Evolutionary conservation across 2,888 invertebrate genomes (phyloP), one percentile per base, ranked within the genome.

Genomic region (Eupeodes latifasciatus): DNA sequence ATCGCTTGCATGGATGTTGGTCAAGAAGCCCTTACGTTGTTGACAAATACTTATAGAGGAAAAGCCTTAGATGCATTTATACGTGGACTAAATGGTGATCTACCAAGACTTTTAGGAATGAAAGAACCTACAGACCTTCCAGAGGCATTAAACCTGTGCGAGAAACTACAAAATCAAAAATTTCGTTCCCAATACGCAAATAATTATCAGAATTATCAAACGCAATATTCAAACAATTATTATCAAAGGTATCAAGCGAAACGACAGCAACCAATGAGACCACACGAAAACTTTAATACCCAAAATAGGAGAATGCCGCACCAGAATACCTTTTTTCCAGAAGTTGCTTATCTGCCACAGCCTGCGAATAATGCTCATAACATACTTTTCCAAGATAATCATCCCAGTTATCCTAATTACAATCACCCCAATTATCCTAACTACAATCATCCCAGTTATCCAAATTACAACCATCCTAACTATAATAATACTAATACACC

Each of bases 41-140:
- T 61, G 34, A 61, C 59, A 36, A 34, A 36, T 36, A 61, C 59
- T 6, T 61, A 61, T 61, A 59, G 72, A 72, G 19, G 44, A 44
- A 44, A 53, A 53, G 34, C 59, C 12, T 36, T 61, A 5, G 36
- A 61, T 9, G 36, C 59, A 36, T 61, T 61, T 0, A 72, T 59
- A 44, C 55, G 72, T 14, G 72, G 72, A 19, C 14, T 72, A 9
- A 72, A 57, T 44, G 72, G 72, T 12, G 11, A 72, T 59, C 55
- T 72, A 11, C 44, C 72, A 44, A 40, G 40, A 16, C 16, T 72
- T 12, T 44, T 72, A n/a, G 72, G 57, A 12, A 59, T 59, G 19
- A 47, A 53, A 5, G 72, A 72, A 57, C 72, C 59, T 10, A n/a
- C n/a, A 55, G 71, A 57, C 34, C 40, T 71, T 36, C 71, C 71